Evolutionary conservation across 2,888 invertebrate species (phyloP).

Genomic region (Drosophila koepferae): DNA sequence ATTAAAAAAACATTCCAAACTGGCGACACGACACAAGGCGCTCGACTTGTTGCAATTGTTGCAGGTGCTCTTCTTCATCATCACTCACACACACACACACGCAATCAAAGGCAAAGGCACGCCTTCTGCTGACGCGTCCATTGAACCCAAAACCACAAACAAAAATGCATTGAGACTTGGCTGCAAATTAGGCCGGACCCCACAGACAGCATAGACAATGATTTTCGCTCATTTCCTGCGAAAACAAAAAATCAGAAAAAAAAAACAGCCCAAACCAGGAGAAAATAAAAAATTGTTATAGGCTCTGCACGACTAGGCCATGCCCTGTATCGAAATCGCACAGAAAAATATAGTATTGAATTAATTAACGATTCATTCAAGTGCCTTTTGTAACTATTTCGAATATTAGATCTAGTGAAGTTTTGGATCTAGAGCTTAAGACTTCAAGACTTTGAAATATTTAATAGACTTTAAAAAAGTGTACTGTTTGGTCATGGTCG

Average conservation of each 20-base stretch:
- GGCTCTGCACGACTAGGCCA: not conserved
- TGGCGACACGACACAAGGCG: not conserved
- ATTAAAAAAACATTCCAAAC: constrained; percentile 24
- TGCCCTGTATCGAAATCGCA: not conserved
- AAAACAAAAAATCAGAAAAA: constrained; percentile 6
- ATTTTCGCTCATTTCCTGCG: constrained; percentile 71
- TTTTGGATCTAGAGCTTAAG: too few relatives aligned
- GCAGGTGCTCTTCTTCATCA: not conserved
- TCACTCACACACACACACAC: not conserved
- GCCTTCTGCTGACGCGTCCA: constrained; percentile 51
- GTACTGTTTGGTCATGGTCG: too few relatives aligned
- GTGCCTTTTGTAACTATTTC: not conserved
- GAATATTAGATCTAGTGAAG: not conserved
- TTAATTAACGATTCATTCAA: not conserved
- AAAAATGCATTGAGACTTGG: constrained; percentile 38
- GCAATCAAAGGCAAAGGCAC: not conserved
- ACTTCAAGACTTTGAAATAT: not conserved
- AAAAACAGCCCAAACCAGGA: not conserved
- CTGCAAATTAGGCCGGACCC: constrained; percentile 56
- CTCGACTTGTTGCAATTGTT: constrained; percentile 6
- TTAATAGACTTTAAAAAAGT: not conserved
- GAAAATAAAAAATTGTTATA: not conserved
- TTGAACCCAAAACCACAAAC: constrained; percentile 69
- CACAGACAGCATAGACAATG: constrained; percentile 62
- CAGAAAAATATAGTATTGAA: not conserved